Conservation (phyloP, 2,888 invertebrate species). For the Homarus gammarus region DNA sequence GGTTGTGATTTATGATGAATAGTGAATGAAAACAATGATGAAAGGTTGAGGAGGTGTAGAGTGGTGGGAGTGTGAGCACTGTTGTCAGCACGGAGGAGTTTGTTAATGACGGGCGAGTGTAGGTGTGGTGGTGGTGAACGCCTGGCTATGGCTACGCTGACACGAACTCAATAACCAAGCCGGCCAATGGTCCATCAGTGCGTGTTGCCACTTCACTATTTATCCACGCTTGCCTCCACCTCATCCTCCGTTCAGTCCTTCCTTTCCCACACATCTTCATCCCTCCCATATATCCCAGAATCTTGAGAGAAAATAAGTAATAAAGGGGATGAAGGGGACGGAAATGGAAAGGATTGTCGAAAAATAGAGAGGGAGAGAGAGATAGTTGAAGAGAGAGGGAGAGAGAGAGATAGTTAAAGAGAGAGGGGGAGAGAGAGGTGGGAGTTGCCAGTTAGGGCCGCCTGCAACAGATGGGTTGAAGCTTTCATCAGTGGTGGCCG, state of each 20-base stretch:
- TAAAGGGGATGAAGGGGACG: background rate
- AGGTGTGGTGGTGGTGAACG: background rate
- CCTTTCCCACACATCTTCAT: background rate
- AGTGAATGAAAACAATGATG: too few species aligned
- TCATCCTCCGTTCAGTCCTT: background rate
- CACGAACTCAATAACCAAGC: slow-evolving; percentile 54
- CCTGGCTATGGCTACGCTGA: slow-evolving; percentile 35
- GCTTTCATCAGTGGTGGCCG: slow-evolving; percentile 48
- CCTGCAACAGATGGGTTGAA: background rate
- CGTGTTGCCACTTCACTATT: slow-evolving; percentile 1
- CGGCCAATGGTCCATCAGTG: slow-evolving; percentile 39
- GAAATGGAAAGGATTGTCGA: background rate
- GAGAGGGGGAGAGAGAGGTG: slow-evolving; percentile 24
- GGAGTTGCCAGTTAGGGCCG: too few species aligned
- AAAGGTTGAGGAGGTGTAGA: background rate
- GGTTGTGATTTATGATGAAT: too few species aligned
- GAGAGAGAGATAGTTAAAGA: slow-evolving; percentile 20
- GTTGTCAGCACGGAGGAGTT: background rate
- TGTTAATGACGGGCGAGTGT: background rate
- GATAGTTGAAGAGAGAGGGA: background rate
- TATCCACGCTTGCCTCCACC: slow-evolving; percentile 18
- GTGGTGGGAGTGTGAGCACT: background rate
- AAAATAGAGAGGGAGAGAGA: slow-evolving; percentile 20
- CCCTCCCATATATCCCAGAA: background rate
- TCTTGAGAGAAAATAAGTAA: background rate